A percentile compares a stretch with the other conserved stretches of the same genome.
Evolutionary conservation across 2,888 invertebrate genomes (phyloP).

Genomic region (Notodonta dromedarius): DNA sequence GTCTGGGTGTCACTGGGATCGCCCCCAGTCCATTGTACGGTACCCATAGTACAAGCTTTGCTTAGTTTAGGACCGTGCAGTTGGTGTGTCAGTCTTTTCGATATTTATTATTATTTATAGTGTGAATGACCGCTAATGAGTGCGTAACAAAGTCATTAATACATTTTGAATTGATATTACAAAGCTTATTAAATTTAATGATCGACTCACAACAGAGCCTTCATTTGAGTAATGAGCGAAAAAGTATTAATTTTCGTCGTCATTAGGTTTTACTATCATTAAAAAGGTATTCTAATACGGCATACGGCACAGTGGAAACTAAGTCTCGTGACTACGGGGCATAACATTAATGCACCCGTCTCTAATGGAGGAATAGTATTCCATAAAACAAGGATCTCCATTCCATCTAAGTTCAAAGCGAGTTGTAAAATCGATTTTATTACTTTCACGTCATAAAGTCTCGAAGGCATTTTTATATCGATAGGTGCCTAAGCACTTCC

Average conservation of each 20-base stretch:
- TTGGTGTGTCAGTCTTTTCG: too few relatives aligned
- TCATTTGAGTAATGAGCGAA: neutral
- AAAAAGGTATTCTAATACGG: neutral
- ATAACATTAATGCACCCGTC: constrained; percentile 9
- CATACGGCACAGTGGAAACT: neutral
- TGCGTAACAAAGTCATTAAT: too few relatives aligned
- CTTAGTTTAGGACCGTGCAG: too few relatives aligned
- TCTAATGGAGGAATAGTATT: constrained; percentile 31
- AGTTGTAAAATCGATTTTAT: constrained; percentile 59
- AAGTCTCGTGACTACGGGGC: neutral
- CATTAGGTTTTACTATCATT: neutral
- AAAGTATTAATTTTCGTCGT: constrained; percentile 1
- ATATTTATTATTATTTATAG: too few relatives aligned
- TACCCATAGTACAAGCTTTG: too few relatives aligned
- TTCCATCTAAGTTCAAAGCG: constrained; percentile 50
- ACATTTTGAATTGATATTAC: neutral
- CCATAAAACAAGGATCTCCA: constrained; percentile 42
- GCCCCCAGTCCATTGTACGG: too few relatives aligned
- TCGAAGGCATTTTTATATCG: constrained; percentile 43
- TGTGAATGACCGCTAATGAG: too few relatives aligned
- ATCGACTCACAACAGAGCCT: neutral
- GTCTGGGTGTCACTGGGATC: too few relatives aligned
- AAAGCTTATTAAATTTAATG: neutral
- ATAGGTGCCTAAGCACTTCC: constrained; percentile 32
- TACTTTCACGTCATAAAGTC: constrained; percentile 58